Evolutionary conservation across 2,113 vertebrate species (phyloP).

Genomic region (Garra rufa): DNA sequence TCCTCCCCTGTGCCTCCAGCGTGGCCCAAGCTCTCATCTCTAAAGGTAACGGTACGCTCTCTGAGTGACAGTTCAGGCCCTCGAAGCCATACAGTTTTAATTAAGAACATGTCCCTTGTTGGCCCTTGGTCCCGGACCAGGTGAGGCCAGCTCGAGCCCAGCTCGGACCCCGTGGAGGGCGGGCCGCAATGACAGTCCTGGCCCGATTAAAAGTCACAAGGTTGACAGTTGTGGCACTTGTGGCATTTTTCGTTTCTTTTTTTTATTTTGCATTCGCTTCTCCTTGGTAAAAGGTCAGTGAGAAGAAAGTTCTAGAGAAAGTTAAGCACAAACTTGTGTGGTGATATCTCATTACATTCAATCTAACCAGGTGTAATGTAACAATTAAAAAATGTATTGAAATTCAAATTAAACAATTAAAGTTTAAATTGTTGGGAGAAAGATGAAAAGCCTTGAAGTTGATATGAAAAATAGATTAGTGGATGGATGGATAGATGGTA

Average conservation of each 20-base stretch:
- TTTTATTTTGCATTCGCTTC: constrained; percentile 27
- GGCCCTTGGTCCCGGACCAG: constrained; percentile 51
- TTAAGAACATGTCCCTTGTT: constrained; percentile 59
- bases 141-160: constrained; percentile 51
- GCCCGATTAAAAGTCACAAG: constrained; percentile 60
- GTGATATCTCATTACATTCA: not conserved
- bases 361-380: not conserved
- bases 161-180: constrained; percentile 8
- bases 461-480: not conserved
- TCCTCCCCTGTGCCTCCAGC: constrained; percentile 10
- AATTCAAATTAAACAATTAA: too few species aligned
- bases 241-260: constrained; percentile 50
- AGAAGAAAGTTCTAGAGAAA: constrained; percentile 41
- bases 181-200: constrained; percentile 47
- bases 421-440: not conserved
- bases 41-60: constrained; percentile 46
- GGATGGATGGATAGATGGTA: not conserved
- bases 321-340: not conserved
- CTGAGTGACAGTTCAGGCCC: constrained; percentile 57
- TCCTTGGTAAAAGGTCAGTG: constrained; percentile 55
- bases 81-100: constrained; percentile 59
- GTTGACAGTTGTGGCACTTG: constrained; percentile 51
- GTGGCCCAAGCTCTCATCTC: constrained; percentile 32
- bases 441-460: too few species aligned
- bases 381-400: too few species aligned